A percentile compares a stretch with the other conserved stretches of the same genome.
Evolutionary conservation across 1,140 invertebrate species (phyloP).

Genomic region (Reticulitermes speratus): DNA sequence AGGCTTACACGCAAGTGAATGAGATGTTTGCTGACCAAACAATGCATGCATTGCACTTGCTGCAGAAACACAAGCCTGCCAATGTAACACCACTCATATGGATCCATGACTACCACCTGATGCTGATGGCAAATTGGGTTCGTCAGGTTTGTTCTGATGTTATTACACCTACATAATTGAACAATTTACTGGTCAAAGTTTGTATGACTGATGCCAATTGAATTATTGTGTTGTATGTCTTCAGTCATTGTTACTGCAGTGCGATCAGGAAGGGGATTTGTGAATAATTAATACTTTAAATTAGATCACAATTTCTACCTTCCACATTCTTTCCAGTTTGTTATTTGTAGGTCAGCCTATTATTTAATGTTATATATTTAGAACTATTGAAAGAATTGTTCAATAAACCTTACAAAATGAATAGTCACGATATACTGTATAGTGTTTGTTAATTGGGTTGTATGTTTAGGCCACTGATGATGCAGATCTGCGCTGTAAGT

Average conservation of each 20-base stretch:
- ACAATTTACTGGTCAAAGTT: background rate
- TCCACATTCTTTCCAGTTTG: no score
- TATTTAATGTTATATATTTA: slow-evolving; percentile 10
- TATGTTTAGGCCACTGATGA: slow-evolving; percentile 67
- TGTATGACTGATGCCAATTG: background rate
- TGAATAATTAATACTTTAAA: no score
- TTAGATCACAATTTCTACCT: no score
- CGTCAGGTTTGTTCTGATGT: slow-evolving; percentile 57
- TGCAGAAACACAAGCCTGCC: slow-evolving; percentile 59
- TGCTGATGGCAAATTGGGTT: slow-evolving; percentile 86
- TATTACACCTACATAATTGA: background rate
- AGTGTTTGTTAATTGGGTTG: no score
- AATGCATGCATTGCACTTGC: slow-evolving; percentile 65
- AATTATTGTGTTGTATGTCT: background rate
- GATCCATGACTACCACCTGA: slow-evolving; percentile 91
- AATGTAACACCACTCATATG: slow-evolving; percentile 73
- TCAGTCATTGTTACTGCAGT: background rate
- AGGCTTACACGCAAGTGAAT: slow-evolving; percentile 57
- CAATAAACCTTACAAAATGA: no score
- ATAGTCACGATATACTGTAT: no score
- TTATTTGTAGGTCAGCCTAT: no score
- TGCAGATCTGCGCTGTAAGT: slow-evolving; percentile 71
- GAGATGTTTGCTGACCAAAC: slow-evolving; percentile 79
- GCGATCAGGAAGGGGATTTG: background rate
- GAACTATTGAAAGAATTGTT: background rate